These are phyloP conservation scores for Macroramphosus scolopax DNA, from an alignment of 2,797 vertebrate genomes.

Conservation along the genomic window DNA sequence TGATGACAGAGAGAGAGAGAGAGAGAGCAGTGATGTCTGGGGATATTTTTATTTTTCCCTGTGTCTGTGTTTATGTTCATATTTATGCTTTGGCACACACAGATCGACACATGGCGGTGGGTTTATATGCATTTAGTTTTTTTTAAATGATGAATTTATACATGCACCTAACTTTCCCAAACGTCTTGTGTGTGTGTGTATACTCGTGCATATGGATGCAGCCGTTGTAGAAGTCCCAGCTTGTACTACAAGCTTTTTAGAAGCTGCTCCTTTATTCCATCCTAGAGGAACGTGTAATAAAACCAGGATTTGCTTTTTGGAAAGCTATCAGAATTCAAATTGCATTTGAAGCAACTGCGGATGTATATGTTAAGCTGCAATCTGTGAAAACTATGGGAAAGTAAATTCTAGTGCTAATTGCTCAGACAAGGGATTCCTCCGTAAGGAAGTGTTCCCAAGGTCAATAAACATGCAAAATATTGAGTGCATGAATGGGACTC, in stretches of 20 bases:
- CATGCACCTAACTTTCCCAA: constrained; percentile 1
- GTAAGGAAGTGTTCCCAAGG: no score
- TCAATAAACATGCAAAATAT: no score
- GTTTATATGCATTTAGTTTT: background rate
- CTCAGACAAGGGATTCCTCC: no score
- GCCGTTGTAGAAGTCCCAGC: constrained; percentile 32
- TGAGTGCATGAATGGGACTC: background rate
- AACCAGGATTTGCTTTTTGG: constrained; percentile 7
- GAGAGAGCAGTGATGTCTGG: constrained; percentile 15
- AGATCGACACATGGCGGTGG: background rate
- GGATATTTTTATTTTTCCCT: constrained; percentile 4
- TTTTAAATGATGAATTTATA: background rate
- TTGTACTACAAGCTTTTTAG: constrained; percentile 25
- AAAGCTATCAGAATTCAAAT: background rate
- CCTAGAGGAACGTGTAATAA: background rate
- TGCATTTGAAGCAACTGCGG: background rate
- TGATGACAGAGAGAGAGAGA: constrained; percentile 14
- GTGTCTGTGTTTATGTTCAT: constrained; percentile 11
- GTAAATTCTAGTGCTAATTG: no score
- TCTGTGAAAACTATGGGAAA: no score
- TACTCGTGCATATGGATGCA: constrained; percentile 21
- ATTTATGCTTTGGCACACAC: constrained; percentile 16
- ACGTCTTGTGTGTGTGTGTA: constrained; percentile 28
- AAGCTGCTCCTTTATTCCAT: constrained; percentile 13
- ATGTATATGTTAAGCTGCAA: no score